Evolutionary conservation across 2,888 invertebrate genomes (phyloP), one percentile per base, ranked within the genome.

Genomic region (Agrotis puta): DNA sequence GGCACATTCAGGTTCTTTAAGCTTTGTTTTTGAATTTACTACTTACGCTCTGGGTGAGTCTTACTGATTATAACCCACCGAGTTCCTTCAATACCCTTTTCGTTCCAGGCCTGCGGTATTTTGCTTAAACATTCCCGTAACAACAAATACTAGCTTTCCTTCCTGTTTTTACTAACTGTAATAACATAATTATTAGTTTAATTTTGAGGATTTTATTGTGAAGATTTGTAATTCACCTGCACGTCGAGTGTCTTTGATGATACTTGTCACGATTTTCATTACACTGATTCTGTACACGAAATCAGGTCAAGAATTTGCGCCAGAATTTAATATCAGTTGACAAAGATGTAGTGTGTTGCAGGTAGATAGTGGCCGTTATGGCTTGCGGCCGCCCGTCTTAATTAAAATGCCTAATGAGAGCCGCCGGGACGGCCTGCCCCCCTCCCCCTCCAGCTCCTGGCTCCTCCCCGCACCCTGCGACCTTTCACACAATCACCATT

Each of bases 321-420:
- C 56, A 81, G 69, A 67, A 78, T 76, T 70, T 83, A 81, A 81
- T 85, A 81, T 71, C 59, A 77, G 71, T 58, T 54, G 73, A 70
- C 73, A 69, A 83, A 83, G 84, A 75, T 54, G 72, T 73, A 84
- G 71, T 77, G 69, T 73, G 78, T 74, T 69, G 73, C 85, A 86
- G 85, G 84, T 84, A 83, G 77, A 75, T 74, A 74, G 83, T 83
- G 81, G 82, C 70, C 80, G 82, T 78, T 72, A 80, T 64, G 68
- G 74, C 78, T 63, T 72, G 81, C 67, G 75, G 76, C 70, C 63
- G 77, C 82, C 70, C 67, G 82, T 88, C 88, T 91, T 92, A 90
- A 92, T 92, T 92, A 92, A 92, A 92, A 92, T 86, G 87, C 84
- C 83, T 91, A 91, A 92, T 92, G 91, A 92, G 88, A 84, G 83